Evolutionary conservation across 2,888 invertebrate species (phyloP).

Genomic region (Cyrtodaria siliqua): DNA sequence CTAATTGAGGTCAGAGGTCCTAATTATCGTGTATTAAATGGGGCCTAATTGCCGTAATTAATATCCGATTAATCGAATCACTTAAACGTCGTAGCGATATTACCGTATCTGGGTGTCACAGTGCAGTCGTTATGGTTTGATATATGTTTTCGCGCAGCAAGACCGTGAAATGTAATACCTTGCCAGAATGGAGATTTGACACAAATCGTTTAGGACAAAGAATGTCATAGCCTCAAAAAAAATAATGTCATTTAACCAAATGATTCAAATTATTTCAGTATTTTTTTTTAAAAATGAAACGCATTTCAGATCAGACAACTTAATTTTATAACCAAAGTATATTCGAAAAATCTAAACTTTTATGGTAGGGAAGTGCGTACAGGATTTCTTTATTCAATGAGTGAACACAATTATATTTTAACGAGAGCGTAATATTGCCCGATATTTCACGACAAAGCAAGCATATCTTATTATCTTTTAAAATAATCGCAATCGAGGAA

Average conservation of each 20-base stretch:
- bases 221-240: slow-evolving; percentile 24
- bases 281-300: too few relatives aligned
- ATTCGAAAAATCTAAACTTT: too few relatives aligned
- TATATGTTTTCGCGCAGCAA: slow-evolving; percentile 63
- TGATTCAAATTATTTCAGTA: neutral
- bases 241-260: slow-evolving; percentile 12
- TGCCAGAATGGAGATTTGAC: slow-evolving; percentile 39
- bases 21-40: slow-evolving; percentile 56
- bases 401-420: too few relatives aligned
- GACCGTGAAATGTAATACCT: slow-evolving; percentile 45
- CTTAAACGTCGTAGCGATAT: slow-evolving; percentile 25
- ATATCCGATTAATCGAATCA: slow-evolving; percentile 60
- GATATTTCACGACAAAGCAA: too few relatives aligned
- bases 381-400: too few relatives aligned
- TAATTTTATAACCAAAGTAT: too few relatives aligned
- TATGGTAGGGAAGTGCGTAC: too few relatives aligned
- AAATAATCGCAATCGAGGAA: too few relatives aligned
- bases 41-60: slow-evolving; percentile 59
- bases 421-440: too few relatives aligned
- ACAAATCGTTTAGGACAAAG: slow-evolving; percentile 55
- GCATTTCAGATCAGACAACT: too few relatives aligned
- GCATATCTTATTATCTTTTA: too few relatives aligned
- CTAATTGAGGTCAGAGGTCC: slow-evolving; percentile 43
- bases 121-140: slow-evolving; percentile 44
- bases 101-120: slow-evolving; percentile 48